Evolutionary conservation across 2,113 vertebrate genomes (phyloP).

Genomic region (Callopanchax toddi): DNA sequence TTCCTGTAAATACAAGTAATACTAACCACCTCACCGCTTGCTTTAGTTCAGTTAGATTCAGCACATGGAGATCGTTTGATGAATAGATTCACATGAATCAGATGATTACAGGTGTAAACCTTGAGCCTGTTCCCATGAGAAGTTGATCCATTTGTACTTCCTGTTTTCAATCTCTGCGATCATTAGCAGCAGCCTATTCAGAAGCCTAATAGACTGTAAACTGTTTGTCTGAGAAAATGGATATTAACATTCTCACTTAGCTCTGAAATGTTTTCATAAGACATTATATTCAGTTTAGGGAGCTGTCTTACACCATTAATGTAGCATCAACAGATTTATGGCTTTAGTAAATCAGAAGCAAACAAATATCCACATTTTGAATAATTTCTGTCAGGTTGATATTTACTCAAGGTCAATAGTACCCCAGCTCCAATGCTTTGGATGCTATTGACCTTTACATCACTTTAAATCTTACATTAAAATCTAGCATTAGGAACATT

Average conservation of each 20-base stretch:
- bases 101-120: no score
- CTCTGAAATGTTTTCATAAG: constrained; percentile 28
- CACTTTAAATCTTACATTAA: constrained; percentile 56
- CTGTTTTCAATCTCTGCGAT: constrained; percentile 24
- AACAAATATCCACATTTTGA: constrained; percentile 28
- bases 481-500: constrained; percentile 41
- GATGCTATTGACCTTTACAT: constrained; percentile 62
- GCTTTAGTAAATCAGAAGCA: neutral
- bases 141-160: constrained; percentile 24
- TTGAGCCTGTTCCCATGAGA: no score
- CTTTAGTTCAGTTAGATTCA: constrained; percentile 23
- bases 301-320: constrained; percentile 6
- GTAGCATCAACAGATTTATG: constrained; percentile 10
- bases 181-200: constrained; percentile 26
- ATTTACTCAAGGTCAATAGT: constrained; percentile 60
- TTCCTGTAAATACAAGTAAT: no score
- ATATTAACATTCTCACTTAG: constrained; percentile 35
- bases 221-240: constrained; percentile 40
- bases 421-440: constrained; percentile 16
- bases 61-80: constrained; percentile 12
- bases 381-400: constrained; percentile 51
- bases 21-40: constrained; percentile 41
- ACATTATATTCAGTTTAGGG: constrained; percentile 17
- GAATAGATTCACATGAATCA: no score
- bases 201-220: constrained; percentile 34